Conservation (phyloP, 92 coral and sea anemone genomes). For the Isaurus tuberculatus region DNA sequence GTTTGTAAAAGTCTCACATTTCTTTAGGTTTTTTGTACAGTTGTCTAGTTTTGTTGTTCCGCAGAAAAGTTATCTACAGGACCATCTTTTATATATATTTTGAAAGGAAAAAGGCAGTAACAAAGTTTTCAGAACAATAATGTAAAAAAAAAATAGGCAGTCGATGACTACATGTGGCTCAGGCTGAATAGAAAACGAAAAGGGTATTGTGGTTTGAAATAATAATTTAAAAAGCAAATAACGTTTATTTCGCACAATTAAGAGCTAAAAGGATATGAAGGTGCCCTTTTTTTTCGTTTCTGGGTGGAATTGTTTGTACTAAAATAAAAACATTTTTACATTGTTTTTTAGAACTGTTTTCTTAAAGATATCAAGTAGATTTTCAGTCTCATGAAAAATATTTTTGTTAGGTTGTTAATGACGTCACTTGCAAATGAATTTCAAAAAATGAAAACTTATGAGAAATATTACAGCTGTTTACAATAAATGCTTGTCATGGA, state of each 20-base stretch:
- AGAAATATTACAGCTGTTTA: slow-evolving; percentile 17
- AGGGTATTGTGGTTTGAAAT: background rate
- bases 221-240: background rate
- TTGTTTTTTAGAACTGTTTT: slow-evolving; percentile 11
- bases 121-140: too few relatives aligned
- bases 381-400: background rate
- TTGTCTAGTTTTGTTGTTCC: too few relatives aligned
- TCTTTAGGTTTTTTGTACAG: too few relatives aligned
- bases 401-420: slow-evolving; percentile 11
- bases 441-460: slow-evolving; percentile 11
- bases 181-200: background rate
- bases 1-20: too few relatives aligned
- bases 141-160: background rate
- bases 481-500: slow-evolving; percentile 13
- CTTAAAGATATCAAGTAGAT: slow-evolving; percentile 10
- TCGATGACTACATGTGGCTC: background rate
- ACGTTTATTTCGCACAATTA: too few relatives aligned
- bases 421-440: slow-evolving; percentile 22
- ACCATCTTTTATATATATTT: too few relatives aligned
- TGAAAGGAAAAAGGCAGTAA: too few relatives aligned
- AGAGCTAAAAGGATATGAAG: too few relatives aligned
- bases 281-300: too few relatives aligned
- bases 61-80: too few relatives aligned
- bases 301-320: too few relatives aligned
- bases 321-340: background rate